These are phyloP conservation scores for Oscheius sp. DNA, from an alignment of 2,888 invertebrate species.

Conservation along the genomic window DNA sequence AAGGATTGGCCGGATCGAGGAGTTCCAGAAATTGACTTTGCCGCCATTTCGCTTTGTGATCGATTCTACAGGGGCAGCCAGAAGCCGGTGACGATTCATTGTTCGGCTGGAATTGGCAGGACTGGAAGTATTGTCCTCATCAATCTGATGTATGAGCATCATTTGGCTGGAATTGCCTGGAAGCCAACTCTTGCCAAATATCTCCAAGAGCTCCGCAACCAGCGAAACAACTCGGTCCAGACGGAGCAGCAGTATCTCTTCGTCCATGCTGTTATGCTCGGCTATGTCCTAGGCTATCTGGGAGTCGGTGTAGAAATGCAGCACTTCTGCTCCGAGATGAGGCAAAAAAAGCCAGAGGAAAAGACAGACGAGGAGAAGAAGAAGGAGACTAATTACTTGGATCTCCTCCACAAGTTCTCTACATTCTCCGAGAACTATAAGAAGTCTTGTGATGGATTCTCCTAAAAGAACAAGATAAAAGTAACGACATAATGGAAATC, in stretches of 20 bases:
- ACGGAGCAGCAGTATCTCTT: slow-evolving; percentile 24
- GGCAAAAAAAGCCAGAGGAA: too few relatives aligned
- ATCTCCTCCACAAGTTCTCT: too few relatives aligned
- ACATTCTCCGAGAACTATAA: too few relatives aligned
- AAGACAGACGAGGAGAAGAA: too few relatives aligned
- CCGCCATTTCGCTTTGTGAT: slow-evolving; percentile 5
- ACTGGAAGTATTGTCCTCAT: slow-evolving; percentile 38
- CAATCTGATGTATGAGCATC: slow-evolving; percentile 24
- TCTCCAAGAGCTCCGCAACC: not conserved
- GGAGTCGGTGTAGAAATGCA: too few relatives aligned
- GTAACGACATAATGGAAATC: too few relatives aligned
- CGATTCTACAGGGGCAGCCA: not conserved
- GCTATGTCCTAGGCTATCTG: too few relatives aligned
- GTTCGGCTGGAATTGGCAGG: slow-evolving; percentile 44
- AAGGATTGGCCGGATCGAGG: not conserved
- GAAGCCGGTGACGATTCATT: not conserved
- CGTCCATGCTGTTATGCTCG: not conserved
- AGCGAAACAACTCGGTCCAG: slow-evolving; percentile 26
- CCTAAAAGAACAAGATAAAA: too few relatives aligned
- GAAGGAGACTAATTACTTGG: too few relatives aligned
- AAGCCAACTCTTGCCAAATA: not conserved
- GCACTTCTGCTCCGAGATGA: too few relatives aligned
- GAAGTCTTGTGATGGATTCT: too few relatives aligned
- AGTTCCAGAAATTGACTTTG: not conserved
- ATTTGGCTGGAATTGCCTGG: not conserved